Percentiles rank a stretch among this genome's conserved stretches.
These are phyloP conservation scores for Adela reaumurella DNA, from an alignment of 2,888 invertebrate genomes.

Conservation along the genomic window DNA sequence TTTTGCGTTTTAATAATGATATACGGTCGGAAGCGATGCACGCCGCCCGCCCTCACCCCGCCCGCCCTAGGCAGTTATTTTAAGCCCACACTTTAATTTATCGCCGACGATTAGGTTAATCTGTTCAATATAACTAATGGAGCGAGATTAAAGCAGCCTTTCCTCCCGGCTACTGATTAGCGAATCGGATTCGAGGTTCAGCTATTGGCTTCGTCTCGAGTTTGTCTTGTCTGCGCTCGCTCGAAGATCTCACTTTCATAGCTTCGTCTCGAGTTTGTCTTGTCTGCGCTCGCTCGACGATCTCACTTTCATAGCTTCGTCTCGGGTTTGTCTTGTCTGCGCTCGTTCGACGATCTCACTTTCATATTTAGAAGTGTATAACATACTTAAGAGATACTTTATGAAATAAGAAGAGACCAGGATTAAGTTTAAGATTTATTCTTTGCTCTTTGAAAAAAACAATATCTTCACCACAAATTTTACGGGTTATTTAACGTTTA, in stretches of 20 bases:
- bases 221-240: neutral
- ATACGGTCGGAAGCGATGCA: neutral
- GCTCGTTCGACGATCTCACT: too few relatives aligned
- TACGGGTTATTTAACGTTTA: too few relatives aligned
- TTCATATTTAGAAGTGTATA: too few relatives aligned
- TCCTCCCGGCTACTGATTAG: neutral
- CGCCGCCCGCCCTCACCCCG: neutral
- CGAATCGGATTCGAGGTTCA: neutral
- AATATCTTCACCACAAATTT: too few relatives aligned
- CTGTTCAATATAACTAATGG: slow-evolving; percentile 2
- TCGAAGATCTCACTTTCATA: too few relatives aligned
- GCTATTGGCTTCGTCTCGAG: neutral
- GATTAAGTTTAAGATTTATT: too few relatives aligned
- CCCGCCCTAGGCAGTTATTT: neutral
- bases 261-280: neutral
- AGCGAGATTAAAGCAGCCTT: slow-evolving; percentile 1
- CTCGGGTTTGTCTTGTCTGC: neutral
- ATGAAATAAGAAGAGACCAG: too few relatives aligned
- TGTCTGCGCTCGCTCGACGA: too few relatives aligned
- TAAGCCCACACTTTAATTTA: slow-evolving; percentile 1
- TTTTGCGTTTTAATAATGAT: neutral
- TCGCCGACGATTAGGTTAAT: neutral
- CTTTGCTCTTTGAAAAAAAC: too few relatives aligned
- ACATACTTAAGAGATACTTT: too few relatives aligned
- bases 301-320: too few relatives aligned